A percentile compares a stretch with the other conserved stretches of the same genome.
Evolutionary conservation across 2,888 invertebrate species (phyloP).

Genomic region (Didymodactylos carnosus): DNA sequence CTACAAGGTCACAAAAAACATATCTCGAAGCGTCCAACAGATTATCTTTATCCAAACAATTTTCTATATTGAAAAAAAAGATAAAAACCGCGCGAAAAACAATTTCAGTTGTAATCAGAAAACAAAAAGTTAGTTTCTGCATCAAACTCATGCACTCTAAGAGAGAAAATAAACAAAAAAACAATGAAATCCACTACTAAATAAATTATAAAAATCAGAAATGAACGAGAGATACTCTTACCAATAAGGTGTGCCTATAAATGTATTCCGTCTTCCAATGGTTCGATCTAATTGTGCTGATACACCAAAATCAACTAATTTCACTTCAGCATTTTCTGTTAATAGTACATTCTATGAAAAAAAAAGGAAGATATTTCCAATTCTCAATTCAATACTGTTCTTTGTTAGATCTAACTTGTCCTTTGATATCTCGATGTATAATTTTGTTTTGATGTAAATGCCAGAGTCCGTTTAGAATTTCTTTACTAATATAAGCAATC

Average conservation of each 20-base stretch:
- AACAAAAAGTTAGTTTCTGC: too few relatives aligned
- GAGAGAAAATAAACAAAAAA: too few relatives aligned
- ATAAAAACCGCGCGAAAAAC: too few relatives aligned
- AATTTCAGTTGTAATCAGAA: too few relatives aligned
- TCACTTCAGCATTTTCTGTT: constrained; percentile 98
- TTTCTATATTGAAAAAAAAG: too few relatives aligned
- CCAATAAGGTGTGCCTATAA: constrained; percentile 58
- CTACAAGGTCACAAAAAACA: too few relatives aligned
- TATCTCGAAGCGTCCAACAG: too few relatives aligned
- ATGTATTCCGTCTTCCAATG: constrained; percentile 91
- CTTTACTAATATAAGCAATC: constrained; percentile 94
- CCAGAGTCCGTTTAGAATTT: constrained; percentile 71
- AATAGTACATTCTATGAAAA: constrained; percentile 71
- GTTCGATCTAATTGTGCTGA: constrained; percentile 96
- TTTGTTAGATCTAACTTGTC: constrained; percentile 15
- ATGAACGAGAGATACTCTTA: too few relatives aligned
- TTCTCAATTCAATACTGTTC: too few relatives aligned
- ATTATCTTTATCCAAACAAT: too few relatives aligned
- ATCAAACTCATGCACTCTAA: too few relatives aligned
- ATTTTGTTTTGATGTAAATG: constrained; percentile 97
- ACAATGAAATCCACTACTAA: background rate
- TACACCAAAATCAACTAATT: constrained; percentile 98
- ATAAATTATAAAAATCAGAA: background rate
- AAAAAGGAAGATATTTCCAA: constrained; percentile 40
- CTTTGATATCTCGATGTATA: constrained; percentile 92